Percentiles rank a stretch among this genome's conserved stretches.
Evolutionary conservation across 1,140 invertebrate species (phyloP).

Genomic region (Lamellibrachia luymesi): DNA sequence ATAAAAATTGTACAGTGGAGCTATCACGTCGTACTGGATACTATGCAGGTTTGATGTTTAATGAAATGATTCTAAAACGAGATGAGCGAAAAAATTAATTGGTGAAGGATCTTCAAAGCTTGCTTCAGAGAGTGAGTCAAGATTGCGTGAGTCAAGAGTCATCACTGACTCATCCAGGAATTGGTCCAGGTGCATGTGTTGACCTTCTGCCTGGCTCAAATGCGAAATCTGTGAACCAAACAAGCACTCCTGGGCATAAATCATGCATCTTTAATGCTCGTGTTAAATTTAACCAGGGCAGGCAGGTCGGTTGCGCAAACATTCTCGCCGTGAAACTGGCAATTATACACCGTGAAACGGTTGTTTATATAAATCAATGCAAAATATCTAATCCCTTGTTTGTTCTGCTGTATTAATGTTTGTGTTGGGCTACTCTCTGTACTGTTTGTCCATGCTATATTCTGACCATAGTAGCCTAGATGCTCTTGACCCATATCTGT

Average conservation of each 20-base stretch:
- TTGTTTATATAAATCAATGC: background rate
- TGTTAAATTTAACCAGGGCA: background rate
- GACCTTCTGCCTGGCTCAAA: too few species aligned
- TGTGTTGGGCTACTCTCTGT: background rate
- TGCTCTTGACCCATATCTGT: background rate
- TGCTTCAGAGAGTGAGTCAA: too few species aligned
- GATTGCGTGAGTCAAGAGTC: too few species aligned
- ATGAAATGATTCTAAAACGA: too few species aligned
- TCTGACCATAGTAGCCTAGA: background rate
- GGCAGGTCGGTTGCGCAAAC: background rate
- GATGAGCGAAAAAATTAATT: too few species aligned
- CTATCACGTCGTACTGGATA: too few species aligned
- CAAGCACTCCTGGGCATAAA: background rate
- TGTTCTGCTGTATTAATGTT: background rate
- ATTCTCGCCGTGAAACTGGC: background rate
- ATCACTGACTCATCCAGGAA: too few species aligned
- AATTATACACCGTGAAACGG: background rate
- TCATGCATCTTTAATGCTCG: background rate
- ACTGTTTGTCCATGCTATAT: background rate
- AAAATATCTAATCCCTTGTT: background rate
- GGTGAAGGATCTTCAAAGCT: too few species aligned
- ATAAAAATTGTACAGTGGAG: too few species aligned
- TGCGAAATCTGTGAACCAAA: background rate
- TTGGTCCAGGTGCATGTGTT: too few species aligned
- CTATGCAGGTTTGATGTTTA: too few species aligned